phyloP scores from a whole-genome alignment of 2,113 vertebrate species.

The Sinocyclocheilus rhinocerous region DNA sequence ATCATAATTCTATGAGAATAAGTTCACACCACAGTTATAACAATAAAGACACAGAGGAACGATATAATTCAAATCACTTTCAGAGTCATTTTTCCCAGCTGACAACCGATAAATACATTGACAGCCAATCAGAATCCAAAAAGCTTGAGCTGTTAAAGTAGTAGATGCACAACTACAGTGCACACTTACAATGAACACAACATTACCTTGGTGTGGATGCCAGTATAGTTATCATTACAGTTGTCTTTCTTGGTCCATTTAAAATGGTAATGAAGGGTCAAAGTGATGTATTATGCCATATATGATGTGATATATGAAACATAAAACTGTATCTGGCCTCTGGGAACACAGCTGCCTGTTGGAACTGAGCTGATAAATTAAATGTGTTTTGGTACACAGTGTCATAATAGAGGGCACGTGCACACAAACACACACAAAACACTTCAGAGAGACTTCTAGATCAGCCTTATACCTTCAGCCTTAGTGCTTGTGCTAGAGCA shows the following conservation, averaged over 20 bases:
- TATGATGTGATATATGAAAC: neutral
- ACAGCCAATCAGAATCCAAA: too few species aligned
- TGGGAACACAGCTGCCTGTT: neutral
- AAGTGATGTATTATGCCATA: neutral
- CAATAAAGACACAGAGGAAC: too few species aligned
- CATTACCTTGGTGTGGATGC: neutral
- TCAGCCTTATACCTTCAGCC: constrained; percentile 12
- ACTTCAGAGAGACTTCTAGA: constrained; percentile 28
- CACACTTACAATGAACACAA: too few species aligned
- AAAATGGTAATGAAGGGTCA: neutral
- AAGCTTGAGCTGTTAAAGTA: too few species aligned
- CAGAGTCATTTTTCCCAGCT: too few species aligned
- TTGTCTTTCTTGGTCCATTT: neutral
- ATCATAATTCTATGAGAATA: too few species aligned
- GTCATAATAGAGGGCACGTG: constrained; percentile 4
- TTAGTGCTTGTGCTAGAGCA: constrained; percentile 7
- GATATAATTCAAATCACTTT: too few species aligned
- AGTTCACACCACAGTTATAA: too few species aligned
- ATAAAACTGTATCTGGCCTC: neutral
- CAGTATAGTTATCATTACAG: neutral
- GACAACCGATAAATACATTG: too few species aligned
- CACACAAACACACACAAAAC: neutral
- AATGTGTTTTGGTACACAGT: neutral
- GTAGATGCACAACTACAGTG: too few species aligned
- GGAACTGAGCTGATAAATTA: neutral